These are phyloP conservation scores for Pseudococcus jackbeardsleyi DNA, from an alignment of 2,888 invertebrate genomes.

Conservation along the genomic window DNA sequence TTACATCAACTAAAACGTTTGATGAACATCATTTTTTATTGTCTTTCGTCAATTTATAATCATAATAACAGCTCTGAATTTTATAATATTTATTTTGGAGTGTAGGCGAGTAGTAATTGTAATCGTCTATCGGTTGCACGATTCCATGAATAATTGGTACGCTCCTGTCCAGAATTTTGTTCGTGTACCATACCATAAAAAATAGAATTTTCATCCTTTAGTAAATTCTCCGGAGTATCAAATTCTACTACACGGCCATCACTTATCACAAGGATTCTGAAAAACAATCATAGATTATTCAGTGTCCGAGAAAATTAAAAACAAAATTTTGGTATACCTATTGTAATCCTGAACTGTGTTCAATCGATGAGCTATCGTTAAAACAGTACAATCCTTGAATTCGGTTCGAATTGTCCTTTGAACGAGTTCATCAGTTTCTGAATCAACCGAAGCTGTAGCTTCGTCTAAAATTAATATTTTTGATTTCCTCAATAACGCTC, in stretches of 20 bases:
- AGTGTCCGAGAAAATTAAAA: background rate
- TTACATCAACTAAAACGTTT: too few relatives aligned
- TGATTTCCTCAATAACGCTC: conserved; percentile 87
- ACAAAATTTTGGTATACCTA: conserved; percentile 70
- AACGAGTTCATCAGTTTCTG: conserved; percentile 91
- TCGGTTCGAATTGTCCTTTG: conserved; percentile 89
- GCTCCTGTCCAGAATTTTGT: too few relatives aligned
- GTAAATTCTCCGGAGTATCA: conserved; percentile 79
- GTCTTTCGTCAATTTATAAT: too few relatives aligned
- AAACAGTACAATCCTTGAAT: conserved; percentile 87
- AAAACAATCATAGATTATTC: conserved; percentile 66
- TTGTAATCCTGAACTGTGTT: conserved; percentile 93
- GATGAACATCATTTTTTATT: too few relatives aligned
- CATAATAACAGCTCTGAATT: too few relatives aligned
- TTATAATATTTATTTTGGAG: too few relatives aligned
- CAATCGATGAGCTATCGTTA: conserved; percentile 94
- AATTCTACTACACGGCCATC: conserved; percentile 83
- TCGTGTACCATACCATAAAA: background rate
- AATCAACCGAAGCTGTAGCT: conserved; percentile 91
- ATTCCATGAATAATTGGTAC: background rate
- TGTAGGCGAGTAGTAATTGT: too few relatives aligned
- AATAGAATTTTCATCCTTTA: conserved; percentile 76
- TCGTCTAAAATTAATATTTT: conserved; percentile 88
- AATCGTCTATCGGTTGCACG: background rate
- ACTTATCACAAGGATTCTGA: conserved; percentile 84